phyloP scores from a whole-genome alignment of 2,113 vertebrate species.

The Euleptes europaea region DNA sequence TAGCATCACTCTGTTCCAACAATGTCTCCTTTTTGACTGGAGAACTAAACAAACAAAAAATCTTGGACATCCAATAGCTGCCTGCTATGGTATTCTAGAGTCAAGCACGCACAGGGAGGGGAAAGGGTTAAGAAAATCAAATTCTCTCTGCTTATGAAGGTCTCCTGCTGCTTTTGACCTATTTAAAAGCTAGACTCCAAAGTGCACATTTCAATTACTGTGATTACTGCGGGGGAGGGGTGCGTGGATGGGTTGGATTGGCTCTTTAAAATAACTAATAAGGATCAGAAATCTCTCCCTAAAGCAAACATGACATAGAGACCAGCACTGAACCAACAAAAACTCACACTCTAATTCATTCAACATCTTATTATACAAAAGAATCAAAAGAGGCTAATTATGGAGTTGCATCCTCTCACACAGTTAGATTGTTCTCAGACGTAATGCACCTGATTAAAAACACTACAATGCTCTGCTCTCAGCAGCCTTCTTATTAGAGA shows the following conservation, averaged over 20 bases:
- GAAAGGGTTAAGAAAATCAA: slow-evolving; percentile 67
- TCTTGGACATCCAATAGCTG: slow-evolving; percentile 4
- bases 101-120: not conserved
- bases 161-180: slow-evolving; percentile 70
- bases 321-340: slow-evolving; percentile 21
- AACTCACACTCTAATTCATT: not conserved
- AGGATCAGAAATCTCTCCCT: slow-evolving; percentile 43
- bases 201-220: slow-evolving; percentile 59
- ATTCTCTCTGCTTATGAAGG: slow-evolving; percentile 66
- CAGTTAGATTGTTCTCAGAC: slow-evolving; percentile 44
- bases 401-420: slow-evolving; percentile 34
- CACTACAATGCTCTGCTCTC: not conserved
- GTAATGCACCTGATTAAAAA: slow-evolving; percentile 27
- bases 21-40: accelerated
- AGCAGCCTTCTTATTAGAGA: not conserved
- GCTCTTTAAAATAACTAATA: slow-evolving; percentile 45
- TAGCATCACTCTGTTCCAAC: slow-evolving; percentile 13
- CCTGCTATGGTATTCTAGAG: not conserved
- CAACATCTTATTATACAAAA: not conserved
- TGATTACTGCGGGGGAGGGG: slow-evolving; percentile 11
- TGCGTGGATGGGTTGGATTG: slow-evolving; percentile 32
- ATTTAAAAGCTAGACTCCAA: slow-evolving; percentile 67
- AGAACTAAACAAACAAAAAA: not conserved
- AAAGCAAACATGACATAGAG: slow-evolving; percentile 19
- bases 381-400: slow-evolving; percentile 51